Evolutionary conservation across 2,888 invertebrate genomes (phyloP), one percentile per base, ranked within the genome.

Genomic region (Agelastica alni): DNA sequence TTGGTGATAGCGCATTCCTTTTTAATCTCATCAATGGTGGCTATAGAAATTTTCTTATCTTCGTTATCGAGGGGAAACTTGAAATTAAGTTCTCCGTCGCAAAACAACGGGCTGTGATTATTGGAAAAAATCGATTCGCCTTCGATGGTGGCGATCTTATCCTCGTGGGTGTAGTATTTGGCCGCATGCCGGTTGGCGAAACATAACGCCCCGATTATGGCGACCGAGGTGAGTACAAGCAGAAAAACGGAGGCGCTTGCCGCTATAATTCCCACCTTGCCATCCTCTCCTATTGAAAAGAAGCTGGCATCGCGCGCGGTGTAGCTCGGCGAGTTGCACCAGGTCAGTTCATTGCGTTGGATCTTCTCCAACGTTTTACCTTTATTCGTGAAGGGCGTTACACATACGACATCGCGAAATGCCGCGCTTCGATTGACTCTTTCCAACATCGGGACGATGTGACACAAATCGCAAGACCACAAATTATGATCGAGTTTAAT

Each of bases 91-190:
- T 83, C 83, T 54, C 77, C 77, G 51, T 78, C 78, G 49, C 76
- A 75, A 58, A 77, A 76, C 28, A 79, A 65, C 6, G 78, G 75
- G 46, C 77, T 78, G 52, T 77, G 75, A 53, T 73, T 76, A 56
- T 70, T 75, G 39, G 79, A 79, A 61, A 77, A 77, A 46, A 79
- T 77, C 32, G 76, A 72, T 49, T 78, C 78, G n/a, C 75, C 70
- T 57, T 77, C 77, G 30, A 68, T 69, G 3, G 70, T 66, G 3
- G 70, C 67, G 34, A 77, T 59, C 60, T 86, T 85, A 71, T 88
- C 89, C 74, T 91, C 91, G 70, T 89, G 85, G 6, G 91, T 91
- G 73, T 91, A 91, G 75, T 91, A 91, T 55, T 85, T 86, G 1
- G 89, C 89, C 0, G 88, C 85, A 62, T 87, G 86, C 45, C 87